Percentiles rank a stretch among this genome's conserved stretches.
Evolutionary conservation across 2,888 invertebrate genomes (phyloP).

Genomic region (Drosophila neotestacea): DNA sequence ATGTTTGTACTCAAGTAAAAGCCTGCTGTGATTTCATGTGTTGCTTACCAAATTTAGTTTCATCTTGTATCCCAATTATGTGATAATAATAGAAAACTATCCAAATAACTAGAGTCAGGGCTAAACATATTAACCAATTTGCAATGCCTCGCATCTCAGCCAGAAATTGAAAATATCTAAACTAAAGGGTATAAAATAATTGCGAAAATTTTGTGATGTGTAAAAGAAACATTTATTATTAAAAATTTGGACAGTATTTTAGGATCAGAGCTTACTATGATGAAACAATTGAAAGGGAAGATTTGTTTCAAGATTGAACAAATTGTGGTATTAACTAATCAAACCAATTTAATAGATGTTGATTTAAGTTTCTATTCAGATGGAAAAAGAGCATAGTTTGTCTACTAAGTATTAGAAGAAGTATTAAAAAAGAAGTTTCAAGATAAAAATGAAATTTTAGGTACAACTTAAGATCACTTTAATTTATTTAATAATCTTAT

Average conservation of each 20-base stretch:
- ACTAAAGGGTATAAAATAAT: not conserved
- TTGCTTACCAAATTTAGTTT: constrained; percentile 30
- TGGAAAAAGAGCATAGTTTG: too few species aligned
- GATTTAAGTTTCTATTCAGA: too few species aligned
- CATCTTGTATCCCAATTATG: constrained; percentile 3
- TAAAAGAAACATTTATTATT: constrained; percentile 7
- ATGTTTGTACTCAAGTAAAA: not conserved
- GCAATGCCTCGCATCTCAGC: constrained; percentile 20
- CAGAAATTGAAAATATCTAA: not conserved
- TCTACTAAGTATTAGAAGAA: too few species aligned
- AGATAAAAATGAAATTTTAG: not conserved
- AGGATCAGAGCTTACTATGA: constrained; percentile 5
- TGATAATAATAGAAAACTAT: constrained; percentile 20
- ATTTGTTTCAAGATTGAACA: not conserved
- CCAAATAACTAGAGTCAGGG: constrained; percentile 36
- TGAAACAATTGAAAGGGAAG: not conserved
- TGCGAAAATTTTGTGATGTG: constrained; percentile 12
- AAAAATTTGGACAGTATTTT: constrained; percentile 3
- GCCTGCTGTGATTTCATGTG: constrained; percentile 27
- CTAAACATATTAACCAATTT: constrained; percentile 32
- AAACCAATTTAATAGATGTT: not conserved
- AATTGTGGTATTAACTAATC: not conserved
- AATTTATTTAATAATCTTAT: too few species aligned
- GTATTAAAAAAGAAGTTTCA: not conserved
- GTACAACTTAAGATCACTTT: too few species aligned